Evolutionary conservation across 2,888 invertebrate species (phyloP), one percentile per base, ranked within the genome.

Genomic region (Allolobophora icterica): DNA sequence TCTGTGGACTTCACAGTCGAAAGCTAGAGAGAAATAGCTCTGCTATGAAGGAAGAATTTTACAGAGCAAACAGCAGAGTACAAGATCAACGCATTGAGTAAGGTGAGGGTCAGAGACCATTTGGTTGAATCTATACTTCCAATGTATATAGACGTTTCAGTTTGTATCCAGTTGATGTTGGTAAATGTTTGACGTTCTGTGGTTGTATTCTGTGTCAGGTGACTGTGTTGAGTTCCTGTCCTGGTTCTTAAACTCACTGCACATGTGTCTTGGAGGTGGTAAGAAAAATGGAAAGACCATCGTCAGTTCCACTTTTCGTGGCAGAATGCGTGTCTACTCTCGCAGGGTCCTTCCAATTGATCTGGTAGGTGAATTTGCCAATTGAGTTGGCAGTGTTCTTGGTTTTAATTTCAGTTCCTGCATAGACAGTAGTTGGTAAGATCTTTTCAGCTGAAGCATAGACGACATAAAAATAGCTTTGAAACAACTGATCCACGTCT

Each of bases 151-250:
- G 6, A 17, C 5, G 24, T 24, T 30, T 89, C 13, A 30, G 40
- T 89, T 89, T 34, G 2, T 89, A 34, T 35, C 17, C 4, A 58
- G 35, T 90, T 33, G 45, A 42, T 87, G 2, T 52, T 52, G 52
- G 52, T 24, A 71, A 11, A n/a, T 8, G 71, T 71, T 52, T 52
- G 52, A 34, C 0, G 17, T 1, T 35, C 8, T 33, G 21, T 35
- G 40, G 24, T 35, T 89, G 1, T 4, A 19, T 6, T 38, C 89
- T 89, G 34, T 30, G 40, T 38, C 89, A 98, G 98, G 99, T 94
- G 99, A 99, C 96, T 98, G 99, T 0, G 97, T 99, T 92, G 98
- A 99, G 94, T 99, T 99, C 95, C 96, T 99, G 91, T 99, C 98
- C 0, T 99, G 99, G 99, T 98, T 99, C 95, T 96, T 99, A 89